phyloP scores from a whole-genome alignment of 2,113 vertebrate species.

The Burhinus oedicnemus region DNA sequence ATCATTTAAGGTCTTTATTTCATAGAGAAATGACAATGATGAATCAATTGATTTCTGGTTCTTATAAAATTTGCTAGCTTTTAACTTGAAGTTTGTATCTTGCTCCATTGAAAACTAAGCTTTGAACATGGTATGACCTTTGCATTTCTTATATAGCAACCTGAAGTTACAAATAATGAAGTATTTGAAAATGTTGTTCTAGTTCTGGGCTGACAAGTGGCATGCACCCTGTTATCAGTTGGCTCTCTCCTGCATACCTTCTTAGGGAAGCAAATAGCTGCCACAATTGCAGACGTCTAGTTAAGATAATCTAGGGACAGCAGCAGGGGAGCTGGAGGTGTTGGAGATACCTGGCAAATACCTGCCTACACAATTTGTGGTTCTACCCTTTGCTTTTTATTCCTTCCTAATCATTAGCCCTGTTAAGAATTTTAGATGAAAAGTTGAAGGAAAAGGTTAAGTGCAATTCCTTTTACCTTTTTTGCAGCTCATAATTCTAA shows the following conservation, averaged over 20 bases:
- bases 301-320: not conserved
- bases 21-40: not conserved
- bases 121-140: not conserved
- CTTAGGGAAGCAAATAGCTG: not conserved
- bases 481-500: not conserved
- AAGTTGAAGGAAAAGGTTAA: not conserved
- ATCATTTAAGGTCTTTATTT: not conserved
- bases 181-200: not conserved
- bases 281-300: not conserved
- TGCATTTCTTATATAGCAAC: not conserved
- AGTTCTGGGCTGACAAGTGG: not conserved
- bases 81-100: not conserved
- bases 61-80: not conserved
- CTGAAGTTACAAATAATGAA: not conserved
- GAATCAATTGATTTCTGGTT: not conserved
- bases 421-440: not conserved
- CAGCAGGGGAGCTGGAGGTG: not conserved
- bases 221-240: constrained; percentile 11
- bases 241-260: constrained; percentile 4
- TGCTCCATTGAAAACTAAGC: not conserved
- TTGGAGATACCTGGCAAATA: not conserved
- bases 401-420: not conserved
- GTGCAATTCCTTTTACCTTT: not conserved
- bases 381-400: not conserved
- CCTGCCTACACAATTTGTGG: not conserved